A percentile compares a stretch with the other conserved stretches of the same genome.
Conservation (phyloP, 2,113 vertebrate genomes). For the Podilymbus podiceps region DNA sequence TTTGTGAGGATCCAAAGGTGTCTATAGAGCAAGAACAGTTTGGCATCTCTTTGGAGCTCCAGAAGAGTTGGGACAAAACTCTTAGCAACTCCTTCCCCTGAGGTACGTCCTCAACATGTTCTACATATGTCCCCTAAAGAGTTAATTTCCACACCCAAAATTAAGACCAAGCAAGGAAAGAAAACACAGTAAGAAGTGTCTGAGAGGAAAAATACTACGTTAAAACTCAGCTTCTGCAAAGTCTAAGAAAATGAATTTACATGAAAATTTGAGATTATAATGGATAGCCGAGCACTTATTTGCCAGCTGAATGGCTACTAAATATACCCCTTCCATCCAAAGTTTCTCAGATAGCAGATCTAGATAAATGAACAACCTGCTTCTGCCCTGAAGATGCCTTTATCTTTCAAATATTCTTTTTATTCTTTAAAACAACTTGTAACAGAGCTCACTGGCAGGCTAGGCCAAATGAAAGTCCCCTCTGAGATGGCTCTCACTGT, state of each 20-base stretch:
- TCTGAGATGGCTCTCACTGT: background rate
- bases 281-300: background rate
- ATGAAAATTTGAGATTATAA: conserved; percentile 2
- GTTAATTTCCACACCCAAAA: background rate
- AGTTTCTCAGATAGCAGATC: background rate
- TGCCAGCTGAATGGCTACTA: conserved; percentile 6
- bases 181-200: background rate
- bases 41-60: background rate
- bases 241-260: background rate
- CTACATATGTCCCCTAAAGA: background rate
- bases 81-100: background rate
- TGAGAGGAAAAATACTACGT: background rate
- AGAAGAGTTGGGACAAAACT: background rate
- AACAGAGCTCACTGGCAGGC: background rate
- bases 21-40: background rate
- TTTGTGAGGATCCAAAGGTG: background rate
- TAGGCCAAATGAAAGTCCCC: background rate
- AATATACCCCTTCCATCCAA: background rate
- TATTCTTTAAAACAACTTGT: background rate
- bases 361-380: background rate
- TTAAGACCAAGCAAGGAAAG: background rate
- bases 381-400: background rate
- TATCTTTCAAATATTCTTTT: background rate
- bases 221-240: background rate
- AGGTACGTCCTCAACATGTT: background rate